Conservation (phyloP, 2,797 vertebrate genomes). For the Calcarius lapponicus region DNA sequence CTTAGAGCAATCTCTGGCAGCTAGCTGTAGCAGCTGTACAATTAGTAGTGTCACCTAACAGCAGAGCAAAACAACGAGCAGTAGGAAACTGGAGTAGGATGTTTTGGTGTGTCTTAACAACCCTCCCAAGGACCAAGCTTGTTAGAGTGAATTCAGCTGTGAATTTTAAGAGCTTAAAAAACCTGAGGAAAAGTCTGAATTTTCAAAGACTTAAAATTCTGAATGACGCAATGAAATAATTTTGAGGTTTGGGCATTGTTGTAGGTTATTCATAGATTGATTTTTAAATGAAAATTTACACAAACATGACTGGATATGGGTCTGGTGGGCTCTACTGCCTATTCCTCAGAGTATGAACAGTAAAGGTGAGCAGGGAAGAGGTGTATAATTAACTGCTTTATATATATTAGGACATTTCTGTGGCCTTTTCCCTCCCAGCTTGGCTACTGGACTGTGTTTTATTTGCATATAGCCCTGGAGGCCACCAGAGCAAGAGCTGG, state of each 20-base stretch:
- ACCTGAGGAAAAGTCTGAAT: background rate
- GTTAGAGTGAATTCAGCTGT: background rate
- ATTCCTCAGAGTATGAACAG: background rate
- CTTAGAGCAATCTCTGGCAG: slow-evolving; percentile 7
- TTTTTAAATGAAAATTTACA: background rate
- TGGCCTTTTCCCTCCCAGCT: background rate
- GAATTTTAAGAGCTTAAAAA: background rate
- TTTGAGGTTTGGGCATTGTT: background rate
- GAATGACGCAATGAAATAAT: accelerated
- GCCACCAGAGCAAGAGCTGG: background rate
- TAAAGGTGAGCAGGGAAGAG: background rate
- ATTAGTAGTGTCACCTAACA: slow-evolving; percentile 38
- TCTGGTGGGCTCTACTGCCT: background rate
- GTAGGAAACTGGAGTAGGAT: slow-evolving; percentile 12
- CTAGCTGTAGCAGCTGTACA: slow-evolving; percentile 13
- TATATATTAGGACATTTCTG: background rate
- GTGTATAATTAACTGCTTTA: background rate
- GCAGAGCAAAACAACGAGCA: background rate
- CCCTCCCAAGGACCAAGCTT: background rate
- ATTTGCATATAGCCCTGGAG: background rate
- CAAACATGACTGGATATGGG: background rate
- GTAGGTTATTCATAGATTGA: background rate
- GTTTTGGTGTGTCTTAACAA: background rate
- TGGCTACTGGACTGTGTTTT: background rate
- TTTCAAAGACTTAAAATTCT: background rate